Evolutionary conservation across 2,113 vertebrate species (phyloP).

Genomic region (Girardinichthys multiradiatus): DNA sequence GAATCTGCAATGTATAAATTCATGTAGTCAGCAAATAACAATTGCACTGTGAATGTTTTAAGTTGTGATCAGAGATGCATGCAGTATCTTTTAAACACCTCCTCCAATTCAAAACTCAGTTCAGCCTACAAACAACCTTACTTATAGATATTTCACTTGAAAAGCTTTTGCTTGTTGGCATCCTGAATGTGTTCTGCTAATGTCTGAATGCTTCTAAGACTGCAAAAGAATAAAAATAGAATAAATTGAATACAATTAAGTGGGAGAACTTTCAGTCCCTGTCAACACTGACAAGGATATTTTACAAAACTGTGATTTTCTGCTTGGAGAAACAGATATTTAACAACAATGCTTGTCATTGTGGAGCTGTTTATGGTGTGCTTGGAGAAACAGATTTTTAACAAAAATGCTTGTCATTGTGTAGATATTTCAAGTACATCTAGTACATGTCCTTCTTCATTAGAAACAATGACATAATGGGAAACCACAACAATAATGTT

Average conservation of each 20-base stretch:
- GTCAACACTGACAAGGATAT: neutral
- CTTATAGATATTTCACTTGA: neutral
- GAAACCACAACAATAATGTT: too few relatives aligned
- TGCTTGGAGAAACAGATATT: too few relatives aligned
- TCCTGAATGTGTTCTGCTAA: neutral
- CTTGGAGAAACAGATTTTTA: too few relatives aligned
- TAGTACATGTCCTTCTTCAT: too few relatives aligned
- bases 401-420: too few relatives aligned
- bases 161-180: neutral
- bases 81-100: neutral
- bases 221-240: neutral
- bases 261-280: too few relatives aligned
- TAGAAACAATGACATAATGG: too few relatives aligned
- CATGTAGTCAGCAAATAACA: slow-evolving; percentile 53
- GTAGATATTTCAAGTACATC: too few relatives aligned
- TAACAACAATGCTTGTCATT: too few relatives aligned
- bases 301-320: too few relatives aligned
- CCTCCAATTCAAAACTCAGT: slow-evolving; percentile 6
- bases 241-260: neutral
- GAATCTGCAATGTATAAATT: slow-evolving; percentile 34
- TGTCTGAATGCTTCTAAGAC: neutral
- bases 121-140: neutral
- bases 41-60: slow-evolving; percentile 5
- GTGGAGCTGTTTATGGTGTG: too few relatives aligned
- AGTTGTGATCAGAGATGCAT: slow-evolving; percentile 3